Conservation (phyloP, 1,140 invertebrate species). For the Hermetia illucens region DNA sequence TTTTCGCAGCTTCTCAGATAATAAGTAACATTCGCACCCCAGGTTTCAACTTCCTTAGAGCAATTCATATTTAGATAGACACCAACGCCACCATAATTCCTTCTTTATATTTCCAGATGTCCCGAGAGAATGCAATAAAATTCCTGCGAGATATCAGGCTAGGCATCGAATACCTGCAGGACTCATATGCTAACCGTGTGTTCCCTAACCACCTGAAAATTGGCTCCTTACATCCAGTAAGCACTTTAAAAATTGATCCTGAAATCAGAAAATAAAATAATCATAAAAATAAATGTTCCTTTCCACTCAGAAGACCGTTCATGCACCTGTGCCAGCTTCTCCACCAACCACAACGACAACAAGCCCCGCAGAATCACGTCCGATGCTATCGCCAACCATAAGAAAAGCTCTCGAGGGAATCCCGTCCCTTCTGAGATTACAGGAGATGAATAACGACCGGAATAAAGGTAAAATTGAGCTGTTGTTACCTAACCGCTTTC, state of each 20-base stretch:
- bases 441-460: background rate
- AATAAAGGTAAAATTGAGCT: constrained; percentile 1
- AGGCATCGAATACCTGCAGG: constrained; percentile 48
- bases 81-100: too few species aligned
- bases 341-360: constrained; percentile 10
- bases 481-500: background rate
- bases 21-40: too few species aligned
- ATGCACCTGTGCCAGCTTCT: too few species aligned
- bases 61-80: too few species aligned
- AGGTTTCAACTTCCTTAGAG: too few species aligned
- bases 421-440: constrained; percentile 1
- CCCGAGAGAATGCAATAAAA: constrained; percentile 50
- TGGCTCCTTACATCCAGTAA: too few species aligned
- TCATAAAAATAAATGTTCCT: too few species aligned
- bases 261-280: too few species aligned
- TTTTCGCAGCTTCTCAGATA: too few species aligned
- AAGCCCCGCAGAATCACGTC: constrained; percentile 17
- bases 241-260: too few species aligned
- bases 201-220: constrained; percentile 15
- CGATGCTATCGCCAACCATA: constrained; percentile 10
- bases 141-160: constrained; percentile 58
- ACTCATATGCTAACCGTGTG: constrained; percentile 37
- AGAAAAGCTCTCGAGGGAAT: constrained; percentile 1
- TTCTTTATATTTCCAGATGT: too few species aligned
- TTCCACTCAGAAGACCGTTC: too few species aligned